A percentile compares a stretch with the other conserved stretches of the same genome.
phyloP scores from a whole-genome alignment of 1,140 invertebrate genomes.

The Formica exsecta region DNA sequence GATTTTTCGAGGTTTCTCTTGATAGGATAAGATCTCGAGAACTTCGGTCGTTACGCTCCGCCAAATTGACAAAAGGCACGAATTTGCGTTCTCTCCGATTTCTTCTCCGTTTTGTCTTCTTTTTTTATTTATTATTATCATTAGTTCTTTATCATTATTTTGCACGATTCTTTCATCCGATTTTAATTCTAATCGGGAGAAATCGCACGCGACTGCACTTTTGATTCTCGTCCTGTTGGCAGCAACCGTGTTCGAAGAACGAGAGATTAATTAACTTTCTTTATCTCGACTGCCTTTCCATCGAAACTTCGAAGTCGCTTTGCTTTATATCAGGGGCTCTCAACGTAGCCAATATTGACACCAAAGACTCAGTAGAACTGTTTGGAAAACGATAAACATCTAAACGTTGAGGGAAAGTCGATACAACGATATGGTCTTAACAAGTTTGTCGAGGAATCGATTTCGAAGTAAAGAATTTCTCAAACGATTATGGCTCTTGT shows the following conservation, averaged over 20 bases:
- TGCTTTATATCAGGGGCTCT: conserved; percentile 35
- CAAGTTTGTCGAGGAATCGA: conserved; percentile 18
- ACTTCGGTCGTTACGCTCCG: conserved; percentile 11
- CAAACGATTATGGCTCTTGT: conserved; percentile 18
- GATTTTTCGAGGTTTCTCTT: conserved; percentile 28
- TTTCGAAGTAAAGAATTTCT: not conserved
- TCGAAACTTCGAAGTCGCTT: conserved; percentile 40
- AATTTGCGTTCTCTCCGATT: not conserved
- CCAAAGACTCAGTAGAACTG: conserved; percentile 1
- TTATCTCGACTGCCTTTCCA: conserved; percentile 44
- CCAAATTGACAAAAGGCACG: conserved; percentile 36
- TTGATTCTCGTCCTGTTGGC: conserved; percentile 49
- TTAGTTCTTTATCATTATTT: conserved; percentile 9
- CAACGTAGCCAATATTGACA: conserved; percentile 42
- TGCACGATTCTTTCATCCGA: not conserved
- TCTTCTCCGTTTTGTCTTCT: not conserved
- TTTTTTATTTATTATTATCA: not conserved
- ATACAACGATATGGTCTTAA: conserved; percentile 45
- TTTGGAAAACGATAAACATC: conserved; percentile 41
- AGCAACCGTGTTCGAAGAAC: conserved; percentile 43
- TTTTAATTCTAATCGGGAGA: conserved; percentile 1
- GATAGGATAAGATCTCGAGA: conserved; percentile 45
- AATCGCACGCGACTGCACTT: conserved; percentile 28
- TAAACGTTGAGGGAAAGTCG: conserved; percentile 25
- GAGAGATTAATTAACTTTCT: conserved; percentile 72